Conservation (phyloP, 2,113 vertebrate species). For the Deroptyus accipitrinus region DNA sequence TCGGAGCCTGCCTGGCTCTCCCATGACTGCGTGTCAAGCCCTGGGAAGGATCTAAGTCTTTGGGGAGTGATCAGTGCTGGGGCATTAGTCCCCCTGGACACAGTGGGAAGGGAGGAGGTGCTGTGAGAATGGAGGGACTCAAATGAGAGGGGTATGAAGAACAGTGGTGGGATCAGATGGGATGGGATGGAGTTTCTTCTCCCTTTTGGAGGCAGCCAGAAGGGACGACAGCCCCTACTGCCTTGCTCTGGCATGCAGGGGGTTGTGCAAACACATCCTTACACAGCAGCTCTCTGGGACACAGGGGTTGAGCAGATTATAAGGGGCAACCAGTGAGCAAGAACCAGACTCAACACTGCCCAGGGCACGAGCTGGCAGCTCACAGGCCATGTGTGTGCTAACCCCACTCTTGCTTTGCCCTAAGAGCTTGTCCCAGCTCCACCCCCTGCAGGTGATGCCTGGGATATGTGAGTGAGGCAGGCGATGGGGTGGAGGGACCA, state of each 20-base stretch:
- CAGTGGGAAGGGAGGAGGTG: background rate
- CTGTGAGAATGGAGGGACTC: background rate
- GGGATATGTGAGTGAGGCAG: fast-evolving
- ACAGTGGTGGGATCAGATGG: no score
- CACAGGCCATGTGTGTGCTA: fast-evolving
- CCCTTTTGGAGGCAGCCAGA: background rate
- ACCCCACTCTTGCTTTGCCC: background rate
- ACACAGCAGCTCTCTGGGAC: background rate
- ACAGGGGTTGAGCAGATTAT: background rate
- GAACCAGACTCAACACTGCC: background rate
- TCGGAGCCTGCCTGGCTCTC: background rate
- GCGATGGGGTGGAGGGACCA: background rate
- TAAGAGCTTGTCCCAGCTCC: background rate
- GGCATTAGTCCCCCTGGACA: background rate
- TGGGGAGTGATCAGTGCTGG: background rate
- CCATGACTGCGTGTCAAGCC: background rate
- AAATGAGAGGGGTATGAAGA: background rate
- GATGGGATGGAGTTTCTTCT: background rate
- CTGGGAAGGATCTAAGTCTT: background rate
- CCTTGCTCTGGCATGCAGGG: background rate
- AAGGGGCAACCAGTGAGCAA: background rate
- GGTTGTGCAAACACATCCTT: background rate
- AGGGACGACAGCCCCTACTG: background rate
- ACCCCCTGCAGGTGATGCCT: background rate
- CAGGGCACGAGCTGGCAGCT: background rate